phyloP scores from a whole-genome alignment of 2,888 invertebrate genomes.

The Podabrus alpinus region DNA sequence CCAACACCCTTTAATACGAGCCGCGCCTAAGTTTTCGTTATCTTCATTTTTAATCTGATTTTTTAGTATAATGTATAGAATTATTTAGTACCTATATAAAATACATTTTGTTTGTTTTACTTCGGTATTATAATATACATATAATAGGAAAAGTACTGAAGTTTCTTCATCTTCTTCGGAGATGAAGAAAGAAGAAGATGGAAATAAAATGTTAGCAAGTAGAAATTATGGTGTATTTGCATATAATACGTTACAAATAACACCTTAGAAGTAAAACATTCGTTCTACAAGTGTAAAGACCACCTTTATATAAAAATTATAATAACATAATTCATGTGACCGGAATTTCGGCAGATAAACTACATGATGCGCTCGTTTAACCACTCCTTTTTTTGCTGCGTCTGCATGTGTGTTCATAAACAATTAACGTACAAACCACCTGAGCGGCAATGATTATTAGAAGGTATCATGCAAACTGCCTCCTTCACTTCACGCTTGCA shows the following conservation, averaged over 20 bases:
- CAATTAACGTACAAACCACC: slow-evolving; percentile 37
- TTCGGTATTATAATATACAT: background rate
- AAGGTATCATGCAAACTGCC: slow-evolving; percentile 32
- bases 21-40: too few relatives aligned
- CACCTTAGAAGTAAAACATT: slow-evolving; percentile 11
- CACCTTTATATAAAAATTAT: slow-evolving; percentile 32
- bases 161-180: background rate
- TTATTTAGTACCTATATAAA: too few relatives aligned
- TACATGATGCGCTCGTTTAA: slow-evolving; percentile 30
- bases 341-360: slow-evolving; percentile 35
- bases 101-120: background rate
- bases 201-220: background rate
- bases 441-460: slow-evolving; percentile 37
- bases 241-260: slow-evolving; percentile 19
- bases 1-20: too few relatives aligned
- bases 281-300: slow-evolving; percentile 20
- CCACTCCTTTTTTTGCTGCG: slow-evolving; percentile 32
- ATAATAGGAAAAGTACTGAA: too few relatives aligned
- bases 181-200: background rate
- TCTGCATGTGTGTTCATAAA: slow-evolving; percentile 36
- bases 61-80: too few relatives aligned
- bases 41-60: too few relatives aligned
- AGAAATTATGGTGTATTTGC: background rate
- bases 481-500: slow-evolving; percentile 31
- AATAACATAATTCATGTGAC: slow-evolving; percentile 35